Evolutionary conservation across 2,113 vertebrate species (phyloP).

Genomic region (Entosphenus tridentatus): DNA sequence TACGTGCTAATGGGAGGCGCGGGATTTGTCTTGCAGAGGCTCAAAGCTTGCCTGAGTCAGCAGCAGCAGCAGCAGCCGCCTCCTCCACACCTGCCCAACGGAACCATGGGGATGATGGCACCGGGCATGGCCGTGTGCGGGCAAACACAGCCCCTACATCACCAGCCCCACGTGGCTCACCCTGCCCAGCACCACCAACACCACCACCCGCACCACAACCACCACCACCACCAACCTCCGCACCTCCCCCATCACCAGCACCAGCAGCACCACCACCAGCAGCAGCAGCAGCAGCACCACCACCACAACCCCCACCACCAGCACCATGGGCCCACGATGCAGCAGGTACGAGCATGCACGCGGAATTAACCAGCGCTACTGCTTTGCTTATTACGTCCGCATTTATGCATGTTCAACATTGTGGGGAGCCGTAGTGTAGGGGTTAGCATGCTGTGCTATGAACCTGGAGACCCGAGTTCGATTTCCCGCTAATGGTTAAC

Average conservation of each 20-base stretch:
- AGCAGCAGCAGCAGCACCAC: not conserved
- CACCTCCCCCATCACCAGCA: constrained; percentile 1
- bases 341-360: not conserved
- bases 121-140: no score
- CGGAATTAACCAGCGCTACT: no score
- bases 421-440: no score
- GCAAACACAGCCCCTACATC: not conserved
- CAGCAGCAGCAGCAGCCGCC: not conserved
- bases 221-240: not conserved
- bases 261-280: not conserved
- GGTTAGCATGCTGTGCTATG: no score
- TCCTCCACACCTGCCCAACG: constrained; percentile 2
- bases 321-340: not conserved
- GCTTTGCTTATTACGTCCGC: no score
- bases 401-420: no score
- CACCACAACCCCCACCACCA: not conserved
- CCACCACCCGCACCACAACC: not conserved
- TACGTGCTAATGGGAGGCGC: no score
- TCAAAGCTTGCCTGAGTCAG: not conserved
- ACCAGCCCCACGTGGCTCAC: not conserved
- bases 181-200: not conserved
- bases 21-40: not conserved
- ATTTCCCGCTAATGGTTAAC: no score
- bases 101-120: constrained; percentile 1
- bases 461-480: no score